Base-by-base conservation (phyloP, 2,888 invertebrate genomes). In the Heteromurus nitidus region DNA sequence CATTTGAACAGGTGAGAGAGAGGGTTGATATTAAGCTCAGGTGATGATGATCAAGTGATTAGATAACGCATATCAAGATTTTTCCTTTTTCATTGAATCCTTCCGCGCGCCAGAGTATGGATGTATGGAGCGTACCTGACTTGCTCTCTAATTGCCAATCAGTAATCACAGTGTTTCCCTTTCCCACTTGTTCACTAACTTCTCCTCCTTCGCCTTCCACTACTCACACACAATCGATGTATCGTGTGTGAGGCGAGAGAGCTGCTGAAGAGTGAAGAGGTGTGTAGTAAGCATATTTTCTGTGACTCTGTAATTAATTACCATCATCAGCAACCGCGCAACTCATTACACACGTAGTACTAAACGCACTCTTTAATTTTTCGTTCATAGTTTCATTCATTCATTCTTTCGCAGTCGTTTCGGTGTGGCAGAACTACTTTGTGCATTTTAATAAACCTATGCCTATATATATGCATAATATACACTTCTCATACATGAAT, bases 251-350 rank as follows among this genome's bases (percentile, higher is more conserved):
- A 36, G n/a, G n/a, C n/a, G n/a, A n/a, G n/a, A n/a, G n/a, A n/a
- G n/a, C n/a, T n/a, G n/a, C n/a, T n/a, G n/a, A n/a, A n/a, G n/a
- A n/a, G n/a, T n/a, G n/a, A n/a, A n/a, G n/a, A n/a, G n/a, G 44
- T 77, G 77, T 69, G 77, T n/a, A n/a, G n/a, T n/a, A n/a, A n/a
- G n/a, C n/a, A n/a, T n/a, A n/a, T n/a, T n/a, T n/a, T n/a, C n/a
- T 77, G 77, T 77, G 77, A 77, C 69, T 69, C 47, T 47, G 50
- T 69, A 69, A 77, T 77, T 77, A 77, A 77, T 77, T 77, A 69
- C 77, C 77, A 55, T 36, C 53, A 55, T 53, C 65, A 36, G 31
- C 36, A 74, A 31, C 53, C 42, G 22, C 53, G 65, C 55, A 74
- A 74, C 31, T 44, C 44, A 31, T 26, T n/a, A n/a, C n/a, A n/a